A percentile compares a stretch with the other conserved stretches of the same genome.
Evolutionary conservation across 2,113 vertebrate species (phyloP).

Genomic region (Notechis scutatus): DNA sequence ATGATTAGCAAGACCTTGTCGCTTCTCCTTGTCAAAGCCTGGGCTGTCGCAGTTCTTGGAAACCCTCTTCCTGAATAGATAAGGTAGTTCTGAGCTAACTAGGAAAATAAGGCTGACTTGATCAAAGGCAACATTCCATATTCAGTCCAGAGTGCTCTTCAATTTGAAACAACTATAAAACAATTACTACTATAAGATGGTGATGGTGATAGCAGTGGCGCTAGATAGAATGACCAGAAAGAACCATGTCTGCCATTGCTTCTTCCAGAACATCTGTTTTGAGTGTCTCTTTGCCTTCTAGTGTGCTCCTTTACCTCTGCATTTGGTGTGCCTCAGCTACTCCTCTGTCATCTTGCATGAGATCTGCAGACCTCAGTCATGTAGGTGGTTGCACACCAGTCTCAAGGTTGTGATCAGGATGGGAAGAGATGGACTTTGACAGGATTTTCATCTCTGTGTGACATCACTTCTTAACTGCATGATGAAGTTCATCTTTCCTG

Average conservation of each 20-base stretch:
- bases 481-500: slow-evolving; percentile 2
- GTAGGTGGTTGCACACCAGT: background rate
- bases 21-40: background rate
- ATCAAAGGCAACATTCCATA: background rate
- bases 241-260: background rate
- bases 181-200: background rate
- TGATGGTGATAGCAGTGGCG: background rate
- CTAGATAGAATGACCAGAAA: slow-evolving; percentile 7
- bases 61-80: background rate
- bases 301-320: background rate
- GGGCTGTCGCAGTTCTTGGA: background rate
- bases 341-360: background rate
- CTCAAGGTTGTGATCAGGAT: background rate
- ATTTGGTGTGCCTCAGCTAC: background rate
- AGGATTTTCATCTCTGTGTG: background rate
- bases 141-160: background rate
- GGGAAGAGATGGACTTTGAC: background rate
- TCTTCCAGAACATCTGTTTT: background rate
- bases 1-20: background rate
- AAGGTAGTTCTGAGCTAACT: background rate
- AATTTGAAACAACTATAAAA: background rate
- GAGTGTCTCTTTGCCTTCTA: background rate
- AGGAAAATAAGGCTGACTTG: background rate
- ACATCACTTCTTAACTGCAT: background rate
- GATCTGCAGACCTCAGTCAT: background rate